Conservation (phyloP, 1,140 invertebrate genomes). For the Ditylenchus dipsaci region DNA sequence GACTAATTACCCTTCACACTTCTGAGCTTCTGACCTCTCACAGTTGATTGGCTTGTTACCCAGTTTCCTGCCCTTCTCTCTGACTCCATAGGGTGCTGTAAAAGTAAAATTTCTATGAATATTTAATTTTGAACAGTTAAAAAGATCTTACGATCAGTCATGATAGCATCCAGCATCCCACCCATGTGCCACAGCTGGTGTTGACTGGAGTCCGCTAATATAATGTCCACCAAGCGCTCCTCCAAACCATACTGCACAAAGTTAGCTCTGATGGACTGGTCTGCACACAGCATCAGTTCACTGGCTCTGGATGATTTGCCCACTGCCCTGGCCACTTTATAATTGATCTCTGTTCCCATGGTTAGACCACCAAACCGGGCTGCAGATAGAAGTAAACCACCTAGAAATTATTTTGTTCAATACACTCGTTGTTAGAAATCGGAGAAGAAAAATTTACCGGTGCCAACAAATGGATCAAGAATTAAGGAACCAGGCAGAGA, state of each 20-base stretch:
- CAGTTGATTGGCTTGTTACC: slow-evolving; percentile 20
- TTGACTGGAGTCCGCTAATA: slow-evolving; percentile 61
- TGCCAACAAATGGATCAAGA: slow-evolving; percentile 63
- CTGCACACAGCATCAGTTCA: slow-evolving; percentile 53
- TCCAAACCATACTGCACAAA: slow-evolving; percentile 61
- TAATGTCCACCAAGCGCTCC: slow-evolving; percentile 57
- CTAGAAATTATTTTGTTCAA: slow-evolving; percentile 43
- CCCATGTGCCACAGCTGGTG: slow-evolving; percentile 58
- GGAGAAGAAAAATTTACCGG: slow-evolving; percentile 43
- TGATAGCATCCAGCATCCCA: slow-evolving; percentile 53
- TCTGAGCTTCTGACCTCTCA: not conserved
- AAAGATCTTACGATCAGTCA: slow-evolving; percentile 61
- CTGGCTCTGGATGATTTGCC: slow-evolving; percentile 60
- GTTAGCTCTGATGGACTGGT: slow-evolving; percentile 60
- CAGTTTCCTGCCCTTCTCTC: slow-evolving; percentile 58
- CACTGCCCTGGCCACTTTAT: slow-evolving; percentile 59
- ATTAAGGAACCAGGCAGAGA: slow-evolving; percentile 55
- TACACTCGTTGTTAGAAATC: not conserved
- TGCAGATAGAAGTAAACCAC: slow-evolving; percentile 61
- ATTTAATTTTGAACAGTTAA: not conserved
- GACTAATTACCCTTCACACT: not conserved
- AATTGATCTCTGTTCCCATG: slow-evolving; percentile 62
- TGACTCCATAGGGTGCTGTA: slow-evolving; percentile 63
- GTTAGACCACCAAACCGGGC: slow-evolving; percentile 61
- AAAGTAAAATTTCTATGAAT: slow-evolving; percentile 18